Conservation (phyloP, 1,140 invertebrate species). For the Drosophila funebris region DNA sequence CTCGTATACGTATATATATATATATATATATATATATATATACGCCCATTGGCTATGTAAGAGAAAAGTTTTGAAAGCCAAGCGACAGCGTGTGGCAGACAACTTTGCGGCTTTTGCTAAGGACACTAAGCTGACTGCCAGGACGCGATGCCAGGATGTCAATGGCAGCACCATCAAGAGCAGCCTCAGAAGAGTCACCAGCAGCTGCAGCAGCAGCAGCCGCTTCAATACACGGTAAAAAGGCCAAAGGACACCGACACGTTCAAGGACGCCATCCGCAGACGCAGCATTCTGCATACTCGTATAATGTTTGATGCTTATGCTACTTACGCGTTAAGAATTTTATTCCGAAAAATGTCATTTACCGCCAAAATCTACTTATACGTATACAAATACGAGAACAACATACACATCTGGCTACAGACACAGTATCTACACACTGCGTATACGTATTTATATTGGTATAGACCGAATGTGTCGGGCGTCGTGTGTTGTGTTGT, state of each 20-base stretch:
- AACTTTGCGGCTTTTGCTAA: slow-evolving; percentile 64
- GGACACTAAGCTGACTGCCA: slow-evolving; percentile 70
- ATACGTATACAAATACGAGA: background rate
- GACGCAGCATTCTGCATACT: slow-evolving; percentile 51
- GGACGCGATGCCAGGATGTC: slow-evolving; percentile 26
- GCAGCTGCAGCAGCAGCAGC: background rate
- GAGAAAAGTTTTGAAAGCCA: slow-evolving; percentile 55
- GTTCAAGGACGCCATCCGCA: slow-evolving; percentile 66
- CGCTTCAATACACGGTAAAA: background rate
- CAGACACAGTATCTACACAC: background rate
- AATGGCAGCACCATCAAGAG: slow-evolving; percentile 11
- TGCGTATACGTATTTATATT: background rate
- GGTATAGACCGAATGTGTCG: background rate
- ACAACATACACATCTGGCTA: background rate
- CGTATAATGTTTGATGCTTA: slow-evolving; percentile 67
- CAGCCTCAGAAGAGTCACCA: background rate
- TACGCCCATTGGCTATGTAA: background rate
- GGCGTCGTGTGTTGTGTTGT: slow-evolving; percentile 36
- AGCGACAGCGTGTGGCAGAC: slow-evolving; percentile 64
- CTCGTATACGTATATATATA: slow-evolving; percentile 23
- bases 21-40: slow-evolving; percentile 1
- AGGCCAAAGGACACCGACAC: slow-evolving; percentile 43
- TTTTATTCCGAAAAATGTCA: slow-evolving; percentile 58
- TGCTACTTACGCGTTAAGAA: slow-evolving; percentile 37
- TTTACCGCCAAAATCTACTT: slow-evolving; percentile 53